Evolutionary conservation across 1,140 invertebrate species (phyloP).

Genomic region (Solenopsis invicta): DNA sequence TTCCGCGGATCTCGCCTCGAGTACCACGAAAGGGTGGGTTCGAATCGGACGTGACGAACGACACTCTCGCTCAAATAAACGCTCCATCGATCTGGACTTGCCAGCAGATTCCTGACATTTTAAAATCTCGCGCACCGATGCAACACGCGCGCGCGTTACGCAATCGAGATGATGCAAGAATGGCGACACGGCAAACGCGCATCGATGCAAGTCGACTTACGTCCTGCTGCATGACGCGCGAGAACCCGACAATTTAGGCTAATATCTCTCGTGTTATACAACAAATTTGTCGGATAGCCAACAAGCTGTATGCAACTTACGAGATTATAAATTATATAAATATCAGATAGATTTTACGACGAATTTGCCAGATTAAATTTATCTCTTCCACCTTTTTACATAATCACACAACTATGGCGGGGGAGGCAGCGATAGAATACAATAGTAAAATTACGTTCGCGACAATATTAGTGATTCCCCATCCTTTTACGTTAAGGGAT

Average conservation of each 20-base stretch:
- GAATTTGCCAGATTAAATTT: conserved; percentile 12
- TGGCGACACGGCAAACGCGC: conserved; percentile 50
- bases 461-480: not conserved
- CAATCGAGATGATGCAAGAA: conserved; percentile 72
- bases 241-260: conserved; percentile 11
- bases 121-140: conserved; percentile 60
- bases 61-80: not conserved
- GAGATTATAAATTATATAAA: conserved; percentile 43
- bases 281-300: conserved; percentile 26
- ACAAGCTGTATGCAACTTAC: not conserved
- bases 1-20: not conserved
- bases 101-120: conserved; percentile 55
- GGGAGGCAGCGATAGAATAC: not conserved
- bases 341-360: conserved; percentile 20
- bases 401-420: not conserved
- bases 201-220: conserved; percentile 41
- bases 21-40: conserved; percentile 47
- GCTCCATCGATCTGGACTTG: conserved; percentile 27
- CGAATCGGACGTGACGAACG: conserved; percentile 15
- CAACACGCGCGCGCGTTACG: conserved; percentile 52
- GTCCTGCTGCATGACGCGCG: conserved; percentile 35
- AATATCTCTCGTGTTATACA: conserved; percentile 27
- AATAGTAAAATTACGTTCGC: not conserved
- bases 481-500: not conserved
- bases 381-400: not conserved